A percentile compares a stretch with the other conserved stretches of the same genome.
These are phyloP conservation scores for Garra rufa DNA, from an alignment of 2,113 vertebrate genomes.

Conservation along the genomic window DNA sequence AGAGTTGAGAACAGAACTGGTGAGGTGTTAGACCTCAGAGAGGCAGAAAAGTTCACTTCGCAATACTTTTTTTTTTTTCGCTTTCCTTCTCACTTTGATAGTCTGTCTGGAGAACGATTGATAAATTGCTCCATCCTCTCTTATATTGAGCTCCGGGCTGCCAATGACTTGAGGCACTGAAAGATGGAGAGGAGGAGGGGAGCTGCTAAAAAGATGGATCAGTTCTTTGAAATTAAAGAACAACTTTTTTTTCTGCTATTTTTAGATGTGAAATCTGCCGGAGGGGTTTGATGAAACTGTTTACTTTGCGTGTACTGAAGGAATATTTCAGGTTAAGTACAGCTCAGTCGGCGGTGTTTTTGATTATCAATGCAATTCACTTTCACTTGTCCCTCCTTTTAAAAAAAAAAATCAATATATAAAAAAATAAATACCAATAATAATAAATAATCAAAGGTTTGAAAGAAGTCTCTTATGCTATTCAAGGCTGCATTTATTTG, in stretches of 20 bases:
- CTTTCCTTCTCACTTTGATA: constrained; percentile 37
- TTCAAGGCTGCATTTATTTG: no score
- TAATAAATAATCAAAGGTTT: no score
- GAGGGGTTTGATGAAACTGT: not conserved
- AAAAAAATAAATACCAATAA: no score
- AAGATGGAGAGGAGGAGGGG: not conserved
- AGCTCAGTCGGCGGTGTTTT: not conserved
- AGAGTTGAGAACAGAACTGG: not conserved
- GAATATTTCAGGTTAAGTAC: not conserved
- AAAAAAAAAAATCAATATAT: no score
- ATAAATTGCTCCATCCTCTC: constrained; percentile 27
- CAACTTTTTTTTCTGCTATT: constrained; percentile 1
- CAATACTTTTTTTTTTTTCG: not conserved
- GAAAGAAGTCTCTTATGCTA: no score
- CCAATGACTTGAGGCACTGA: constrained; percentile 10
- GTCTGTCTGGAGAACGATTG: constrained; percentile 29
- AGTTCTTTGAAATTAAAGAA: constrained; percentile 26
- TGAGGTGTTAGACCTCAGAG: not conserved
- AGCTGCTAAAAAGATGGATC: constrained; percentile 11
- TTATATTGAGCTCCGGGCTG: not conserved
- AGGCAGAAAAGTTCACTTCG: constrained; percentile 6
- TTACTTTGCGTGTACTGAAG: not conserved
- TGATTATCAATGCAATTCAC: not conserved
- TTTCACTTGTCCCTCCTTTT: no score
- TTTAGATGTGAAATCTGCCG: not conserved